Evolutionary conservation across 1,140 invertebrate genomes (phyloP).

Genomic region (Papilio polytes): DNA sequence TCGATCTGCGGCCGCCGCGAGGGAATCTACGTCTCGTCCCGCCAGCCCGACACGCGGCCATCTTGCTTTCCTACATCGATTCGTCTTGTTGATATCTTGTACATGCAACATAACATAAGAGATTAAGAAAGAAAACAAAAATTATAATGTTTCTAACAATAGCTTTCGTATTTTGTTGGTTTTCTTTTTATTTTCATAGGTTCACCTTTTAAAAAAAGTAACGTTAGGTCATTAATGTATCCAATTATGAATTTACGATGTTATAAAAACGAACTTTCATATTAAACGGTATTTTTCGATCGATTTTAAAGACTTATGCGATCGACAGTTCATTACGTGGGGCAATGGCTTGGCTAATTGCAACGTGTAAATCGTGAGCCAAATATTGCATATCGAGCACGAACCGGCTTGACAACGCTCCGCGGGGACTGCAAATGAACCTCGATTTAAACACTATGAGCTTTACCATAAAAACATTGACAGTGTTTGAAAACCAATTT

Average conservation of each 20-base stretch:
- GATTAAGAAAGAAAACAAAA: not conserved
- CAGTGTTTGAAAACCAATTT: no score
- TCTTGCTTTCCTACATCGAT: slow-evolving; percentile 21
- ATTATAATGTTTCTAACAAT: no score
- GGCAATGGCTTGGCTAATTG: slow-evolving; percentile 37
- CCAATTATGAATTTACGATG: not conserved
- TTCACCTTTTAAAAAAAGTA: no score
- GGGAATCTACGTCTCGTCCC: slow-evolving; percentile 24
- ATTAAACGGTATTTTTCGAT: not conserved
- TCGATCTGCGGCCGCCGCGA: slow-evolving; percentile 37
- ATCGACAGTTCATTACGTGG: slow-evolving; percentile 22
- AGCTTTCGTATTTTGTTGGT: no score
- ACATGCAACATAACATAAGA: not conserved
- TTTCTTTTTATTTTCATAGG: no score
- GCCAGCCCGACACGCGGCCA: not conserved
- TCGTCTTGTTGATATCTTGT: not conserved
- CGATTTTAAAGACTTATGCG: slow-evolving; percentile 6
- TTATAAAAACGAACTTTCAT: not conserved
- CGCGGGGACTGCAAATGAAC: slow-evolving; percentile 33
- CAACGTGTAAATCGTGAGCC: slow-evolving; percentile 36
- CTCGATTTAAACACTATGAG: not conserved
- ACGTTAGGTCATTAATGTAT: no score
- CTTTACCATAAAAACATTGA: no score
- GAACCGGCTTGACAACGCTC: slow-evolving; percentile 22
- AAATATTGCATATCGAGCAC: slow-evolving; percentile 32